Conservation (phyloP, 2,888 invertebrate genomes). For the Acheta domesticus region DNA sequence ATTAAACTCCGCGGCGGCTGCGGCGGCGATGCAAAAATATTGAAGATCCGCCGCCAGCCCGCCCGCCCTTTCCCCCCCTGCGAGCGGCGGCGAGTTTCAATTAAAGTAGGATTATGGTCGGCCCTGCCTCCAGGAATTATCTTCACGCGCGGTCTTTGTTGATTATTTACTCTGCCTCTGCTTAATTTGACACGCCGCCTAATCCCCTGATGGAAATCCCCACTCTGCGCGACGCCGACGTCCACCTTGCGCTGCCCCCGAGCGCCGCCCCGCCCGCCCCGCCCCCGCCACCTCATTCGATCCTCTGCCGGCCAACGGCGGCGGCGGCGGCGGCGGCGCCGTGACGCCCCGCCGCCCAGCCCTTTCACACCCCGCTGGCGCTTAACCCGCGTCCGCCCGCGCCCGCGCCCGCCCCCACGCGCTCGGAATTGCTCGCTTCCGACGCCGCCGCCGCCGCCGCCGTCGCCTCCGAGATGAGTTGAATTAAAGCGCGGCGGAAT, state of each 20-base stretch:
- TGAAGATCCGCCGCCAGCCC: neutral
- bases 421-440: no score
- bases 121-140: constrained; percentile 2
- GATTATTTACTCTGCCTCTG: constrained; percentile 9
- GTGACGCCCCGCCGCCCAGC: no score
- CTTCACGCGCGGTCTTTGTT: neutral
- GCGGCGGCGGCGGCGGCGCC: no score
- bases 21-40: neutral
- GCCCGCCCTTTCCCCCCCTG: neutral
- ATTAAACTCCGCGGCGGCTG: neutral
- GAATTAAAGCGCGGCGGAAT: no score
- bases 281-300: neutral
- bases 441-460: no score
- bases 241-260: neutral
- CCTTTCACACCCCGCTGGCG: no score
- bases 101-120: constrained; percentile 18
- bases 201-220: constrained; percentile 8
- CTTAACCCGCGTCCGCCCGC: no score
- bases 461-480: no score
- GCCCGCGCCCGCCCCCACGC: no score
- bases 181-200: constrained; percentile 1
- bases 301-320: no score
- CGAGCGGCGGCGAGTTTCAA: neutral
- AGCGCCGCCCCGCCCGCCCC: neutral
- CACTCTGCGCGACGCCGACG: neutral